Percentiles rank a stretch among this genome's conserved stretches.
Evolutionary conservation across 2,888 invertebrate species (phyloP).

Genomic region (Torymus aiolomorphi): DNA sequence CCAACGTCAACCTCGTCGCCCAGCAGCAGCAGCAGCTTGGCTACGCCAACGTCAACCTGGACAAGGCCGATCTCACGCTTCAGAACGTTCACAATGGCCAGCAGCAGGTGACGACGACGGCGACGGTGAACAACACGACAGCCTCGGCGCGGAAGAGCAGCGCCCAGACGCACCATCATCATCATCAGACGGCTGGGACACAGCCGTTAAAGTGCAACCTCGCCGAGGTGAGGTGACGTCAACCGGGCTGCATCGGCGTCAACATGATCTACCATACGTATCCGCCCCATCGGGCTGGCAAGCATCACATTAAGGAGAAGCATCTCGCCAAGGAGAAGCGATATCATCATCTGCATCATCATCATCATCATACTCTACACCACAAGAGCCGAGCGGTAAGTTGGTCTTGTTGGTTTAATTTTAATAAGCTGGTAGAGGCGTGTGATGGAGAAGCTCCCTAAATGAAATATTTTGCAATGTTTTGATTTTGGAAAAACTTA

Average conservation of each 20-base stretch:
- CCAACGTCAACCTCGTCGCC: conserved; percentile 65
- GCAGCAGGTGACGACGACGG: conserved; percentile 22
- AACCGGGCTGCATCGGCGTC: conserved; percentile 70
- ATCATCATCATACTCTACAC: conserved; percentile 72
- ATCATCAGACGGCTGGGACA: conserved; percentile 56
- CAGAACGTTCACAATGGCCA: conserved; percentile 57
- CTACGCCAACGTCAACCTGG: conserved; percentile 59
- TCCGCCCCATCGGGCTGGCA: conserved; percentile 72
- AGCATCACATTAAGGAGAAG: conserved; percentile 68
- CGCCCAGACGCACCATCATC: conserved; percentile 25
- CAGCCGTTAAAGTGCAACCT: conserved; percentile 63
- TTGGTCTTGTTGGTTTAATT: conserved; percentile 29
- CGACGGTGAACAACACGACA: conserved; percentile 50
- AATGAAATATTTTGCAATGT: too few species aligned
- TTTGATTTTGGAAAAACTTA: too few species aligned
- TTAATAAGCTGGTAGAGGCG: too few species aligned
- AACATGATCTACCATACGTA: conserved; percentile 74
- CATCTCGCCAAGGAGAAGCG: conserved; percentile 73
- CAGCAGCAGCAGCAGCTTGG: conserved; percentile 60
- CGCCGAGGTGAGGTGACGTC: conserved; percentile 73
- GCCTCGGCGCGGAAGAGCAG: conserved; percentile 7
- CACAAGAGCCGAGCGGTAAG: conserved; percentile 73
- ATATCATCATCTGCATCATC: conserved; percentile 69
- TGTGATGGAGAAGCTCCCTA: too few species aligned
- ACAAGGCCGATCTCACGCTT: conserved; percentile 65